Evolutionary conservation across 2,888 invertebrate species (phyloP).

Genomic region (Melanotus villosus): DNA sequence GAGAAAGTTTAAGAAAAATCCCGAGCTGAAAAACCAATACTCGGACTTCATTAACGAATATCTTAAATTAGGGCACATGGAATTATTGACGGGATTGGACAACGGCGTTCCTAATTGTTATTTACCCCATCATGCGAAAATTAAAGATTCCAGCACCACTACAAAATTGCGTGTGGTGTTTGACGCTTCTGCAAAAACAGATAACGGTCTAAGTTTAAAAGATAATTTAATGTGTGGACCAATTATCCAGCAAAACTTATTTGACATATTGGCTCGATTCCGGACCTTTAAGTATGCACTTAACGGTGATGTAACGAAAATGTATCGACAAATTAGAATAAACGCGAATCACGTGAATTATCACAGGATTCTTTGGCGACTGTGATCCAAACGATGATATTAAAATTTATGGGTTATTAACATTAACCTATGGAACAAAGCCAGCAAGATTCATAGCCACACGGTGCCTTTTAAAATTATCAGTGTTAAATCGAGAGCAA

Average conservation of each 20-base stretch:
- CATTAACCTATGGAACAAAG: neutral
- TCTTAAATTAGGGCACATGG: too few relatives aligned
- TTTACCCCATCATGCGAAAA: too few relatives aligned
- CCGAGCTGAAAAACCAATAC: too few relatives aligned
- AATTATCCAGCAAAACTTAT: neutral
- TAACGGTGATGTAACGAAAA: neutral
- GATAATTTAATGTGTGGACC: neutral
- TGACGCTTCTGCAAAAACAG: too few relatives aligned
- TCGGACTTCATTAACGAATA: too few relatives aligned
- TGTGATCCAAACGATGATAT: neutral
- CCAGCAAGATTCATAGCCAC: too few relatives aligned
- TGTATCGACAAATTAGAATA: neutral
- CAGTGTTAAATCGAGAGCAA: neutral
- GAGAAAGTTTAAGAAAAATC: too few relatives aligned
- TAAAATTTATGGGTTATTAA: neutral
- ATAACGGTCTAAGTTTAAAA: too few relatives aligned
- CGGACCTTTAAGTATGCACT: neutral
- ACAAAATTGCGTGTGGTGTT: too few relatives aligned
- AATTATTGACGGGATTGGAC: too few relatives aligned
- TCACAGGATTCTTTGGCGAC: neutral
- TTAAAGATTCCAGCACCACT: too few relatives aligned
- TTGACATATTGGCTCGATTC: neutral
- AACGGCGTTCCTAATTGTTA: too few relatives aligned
- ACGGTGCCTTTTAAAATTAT: neutral
- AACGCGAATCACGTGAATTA: neutral